Base-by-base conservation (phyloP, 1,140 invertebrate genomes). In the Drosophila parabipectinata region DNA sequence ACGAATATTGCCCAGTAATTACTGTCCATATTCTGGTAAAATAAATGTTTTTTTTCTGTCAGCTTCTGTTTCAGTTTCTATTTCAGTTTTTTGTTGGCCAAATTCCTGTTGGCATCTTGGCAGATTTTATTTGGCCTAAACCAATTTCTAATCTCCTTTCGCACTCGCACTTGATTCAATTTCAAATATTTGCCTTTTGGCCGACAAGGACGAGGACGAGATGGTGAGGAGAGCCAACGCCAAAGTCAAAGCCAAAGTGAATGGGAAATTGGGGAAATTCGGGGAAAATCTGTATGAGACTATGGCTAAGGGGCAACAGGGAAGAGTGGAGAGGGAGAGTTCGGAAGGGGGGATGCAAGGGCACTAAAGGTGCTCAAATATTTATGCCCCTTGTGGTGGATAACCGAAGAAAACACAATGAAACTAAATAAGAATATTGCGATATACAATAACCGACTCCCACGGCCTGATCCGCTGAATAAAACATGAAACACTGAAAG, bases 391-490 rank as follows among this genome's bases (percentile, higher is more conserved):
- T 74, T 74, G 72, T 64, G 72, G 71, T 66, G 60, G 71, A 63
- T 52, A 69, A 56, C 57, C 39, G 39, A 74, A 52, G 71, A 66
- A 58, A 75, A 74, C 32, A 75, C 72, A 75, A 75, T 75, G 72
- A 74, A 75, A 75, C 72, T 75, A 75, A 75, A 75, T 75, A 75
- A 75, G 71, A 74, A 75, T 74, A 75, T 75, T 64, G 72, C 72
- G 71, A 75, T 74, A 66, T 66, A 66, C 72, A 75, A 74, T 75
- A 75, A 66, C 72, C 60, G 72, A 66, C 48, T 66, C 59, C 53
- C 32, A 15, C 30, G 52, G 47, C 53, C 60, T 39, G 39, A 74
- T 66, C 48, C 60, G 30, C 48, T 75, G 53, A 75, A 75, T 75
- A 75, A 75, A 48, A 64, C 72, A 75, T 75, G 21, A 24, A 24